Percentiles rank a stretch among this genome's conserved stretches.
Evolutionary conservation across 53 echinoderm and acorn worm species (phyloP).

Genomic region (Luidia sarsii): DNA sequence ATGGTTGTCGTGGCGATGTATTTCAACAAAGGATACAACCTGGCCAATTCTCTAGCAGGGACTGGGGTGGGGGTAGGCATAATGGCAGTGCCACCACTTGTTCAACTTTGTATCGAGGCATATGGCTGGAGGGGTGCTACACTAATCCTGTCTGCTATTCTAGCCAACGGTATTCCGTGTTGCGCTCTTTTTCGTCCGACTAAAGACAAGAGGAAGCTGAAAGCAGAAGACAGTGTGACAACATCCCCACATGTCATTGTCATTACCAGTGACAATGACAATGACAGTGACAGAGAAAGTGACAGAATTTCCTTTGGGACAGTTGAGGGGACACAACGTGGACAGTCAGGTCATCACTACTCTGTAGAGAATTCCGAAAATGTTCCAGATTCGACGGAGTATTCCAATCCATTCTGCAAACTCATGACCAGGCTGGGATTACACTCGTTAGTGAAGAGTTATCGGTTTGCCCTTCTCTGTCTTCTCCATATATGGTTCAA

Average conservation of each 20-base stretch:
- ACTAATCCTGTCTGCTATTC: slow-evolving; percentile 7
- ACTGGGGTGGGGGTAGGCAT: slow-evolving; percentile 8
- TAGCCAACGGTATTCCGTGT: too few relatives aligned
- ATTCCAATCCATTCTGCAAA: too few relatives aligned
- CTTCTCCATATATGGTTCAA: neutral
- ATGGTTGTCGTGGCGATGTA: slow-evolving; percentile 6
- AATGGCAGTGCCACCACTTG: slow-evolving; percentile 6
- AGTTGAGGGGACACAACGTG: too few relatives aligned
- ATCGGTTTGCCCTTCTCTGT: neutral
- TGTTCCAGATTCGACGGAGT: too few relatives aligned
- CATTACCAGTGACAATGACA: too few relatives aligned
- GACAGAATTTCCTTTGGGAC: too few relatives aligned
- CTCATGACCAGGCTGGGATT: too few relatives aligned
- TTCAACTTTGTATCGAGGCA: slow-evolving; percentile 9
- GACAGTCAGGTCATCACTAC: too few relatives aligned
- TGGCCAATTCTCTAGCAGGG: neutral
- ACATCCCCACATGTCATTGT: too few relatives aligned
- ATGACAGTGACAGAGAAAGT: too few relatives aligned
- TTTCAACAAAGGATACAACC: slow-evolving; percentile 3
- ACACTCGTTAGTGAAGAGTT: neutral
- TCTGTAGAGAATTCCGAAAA: too few relatives aligned
- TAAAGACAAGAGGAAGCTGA: neutral
- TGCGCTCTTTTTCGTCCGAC: too few relatives aligned
- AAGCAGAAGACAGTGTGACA: neutral
- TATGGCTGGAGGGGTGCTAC: slow-evolving; percentile 26